Evolutionary conservation across 2,888 invertebrate genomes (phyloP).

Genomic region (Byasa hedistus): DNA sequence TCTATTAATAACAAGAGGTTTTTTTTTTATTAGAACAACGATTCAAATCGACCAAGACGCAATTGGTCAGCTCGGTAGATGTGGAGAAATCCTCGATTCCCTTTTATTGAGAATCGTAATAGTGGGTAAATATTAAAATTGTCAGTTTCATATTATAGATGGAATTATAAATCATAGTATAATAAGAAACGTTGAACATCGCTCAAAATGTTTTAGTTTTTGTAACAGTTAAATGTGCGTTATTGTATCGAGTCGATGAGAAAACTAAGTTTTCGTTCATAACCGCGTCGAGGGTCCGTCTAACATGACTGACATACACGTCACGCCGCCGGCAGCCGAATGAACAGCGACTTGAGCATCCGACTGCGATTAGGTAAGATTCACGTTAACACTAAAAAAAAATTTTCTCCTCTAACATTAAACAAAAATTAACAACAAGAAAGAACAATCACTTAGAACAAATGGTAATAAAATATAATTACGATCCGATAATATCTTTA

Average conservation of each 20-base stretch:
- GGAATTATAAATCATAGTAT: too few species aligned
- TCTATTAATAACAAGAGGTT: not conserved
- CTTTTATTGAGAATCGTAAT: too few species aligned
- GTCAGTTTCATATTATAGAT: too few species aligned
- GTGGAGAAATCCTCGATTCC: too few species aligned
- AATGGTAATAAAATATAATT: conserved; percentile 79
- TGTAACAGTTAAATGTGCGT: not conserved
- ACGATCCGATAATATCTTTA: conserved; percentile 77
- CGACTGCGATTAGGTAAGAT: conserved; percentile 35
- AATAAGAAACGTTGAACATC: not conserved
- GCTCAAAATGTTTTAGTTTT: not conserved
- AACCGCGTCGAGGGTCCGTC: too few species aligned
- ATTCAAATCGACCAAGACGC: not conserved
- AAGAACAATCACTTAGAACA: conserved; percentile 76
- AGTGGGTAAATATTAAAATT: too few species aligned
- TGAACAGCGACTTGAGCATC: conserved; percentile 45
- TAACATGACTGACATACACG: not conserved
- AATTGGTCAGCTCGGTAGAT: too few species aligned
- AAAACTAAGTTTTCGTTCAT: not conserved
- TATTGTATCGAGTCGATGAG: not conserved
- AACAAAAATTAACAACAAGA: conserved; percentile 76
- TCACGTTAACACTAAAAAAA: conserved; percentile 40
- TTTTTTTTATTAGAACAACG: not conserved
- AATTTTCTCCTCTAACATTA: conserved; percentile 52
- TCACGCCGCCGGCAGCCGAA: conserved; percentile 44